These are phyloP conservation scores for Mythimna impura DNA, from an alignment of 2,888 invertebrate species.

Conservation along the genomic window DNA sequence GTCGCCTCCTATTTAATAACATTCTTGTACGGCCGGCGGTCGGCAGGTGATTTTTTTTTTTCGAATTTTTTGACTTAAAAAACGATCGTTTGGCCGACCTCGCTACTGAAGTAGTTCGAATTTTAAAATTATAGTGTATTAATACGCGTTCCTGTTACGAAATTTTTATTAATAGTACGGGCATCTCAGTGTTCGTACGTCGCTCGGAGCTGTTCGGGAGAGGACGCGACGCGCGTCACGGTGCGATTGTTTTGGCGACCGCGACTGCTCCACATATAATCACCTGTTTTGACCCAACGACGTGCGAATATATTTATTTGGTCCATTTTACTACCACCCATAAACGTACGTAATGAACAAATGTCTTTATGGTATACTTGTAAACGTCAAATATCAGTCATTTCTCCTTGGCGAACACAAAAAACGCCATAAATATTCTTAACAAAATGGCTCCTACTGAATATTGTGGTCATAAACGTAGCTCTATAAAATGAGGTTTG, in stretches of 20 bases:
- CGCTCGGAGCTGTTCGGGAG: slow-evolving; percentile 7
- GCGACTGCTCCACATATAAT: slow-evolving; percentile 69
- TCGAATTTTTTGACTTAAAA: slow-evolving; percentile 74
- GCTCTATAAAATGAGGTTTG: slow-evolving; percentile 87
- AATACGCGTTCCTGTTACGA: slow-evolving; percentile 83
- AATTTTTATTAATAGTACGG: slow-evolving; percentile 84
- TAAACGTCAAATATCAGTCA: slow-evolving; percentile 88
- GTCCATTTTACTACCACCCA: slow-evolving; percentile 78
- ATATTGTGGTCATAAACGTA: slow-evolving; percentile 87
- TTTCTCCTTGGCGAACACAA: slow-evolving; percentile 81
- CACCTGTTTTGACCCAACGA: slow-evolving; percentile 78
- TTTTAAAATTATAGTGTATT: slow-evolving; percentile 89
- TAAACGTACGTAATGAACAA: slow-evolving; percentile 87
- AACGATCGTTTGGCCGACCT: slow-evolving; percentile 71
- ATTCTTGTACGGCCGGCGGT: slow-evolving; percentile 79
- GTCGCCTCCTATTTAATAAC: slow-evolving; percentile 90
- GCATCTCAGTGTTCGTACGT: slow-evolving; percentile 73
- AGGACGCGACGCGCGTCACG: slow-evolving; percentile 60
- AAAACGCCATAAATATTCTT: slow-evolving; percentile 88
- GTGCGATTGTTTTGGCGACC: slow-evolving; percentile 68
- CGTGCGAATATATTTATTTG: slow-evolving; percentile 84
- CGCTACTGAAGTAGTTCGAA: slow-evolving; percentile 89
- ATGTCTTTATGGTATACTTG: slow-evolving; percentile 88
- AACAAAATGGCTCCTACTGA: slow-evolving; percentile 89
- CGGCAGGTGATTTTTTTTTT: slow-evolving; percentile 87